Evolutionary conservation across 1,140 invertebrate genomes (phyloP), one percentile per base, ranked within the genome.

Genomic region (Orius laevigatus): DNA sequence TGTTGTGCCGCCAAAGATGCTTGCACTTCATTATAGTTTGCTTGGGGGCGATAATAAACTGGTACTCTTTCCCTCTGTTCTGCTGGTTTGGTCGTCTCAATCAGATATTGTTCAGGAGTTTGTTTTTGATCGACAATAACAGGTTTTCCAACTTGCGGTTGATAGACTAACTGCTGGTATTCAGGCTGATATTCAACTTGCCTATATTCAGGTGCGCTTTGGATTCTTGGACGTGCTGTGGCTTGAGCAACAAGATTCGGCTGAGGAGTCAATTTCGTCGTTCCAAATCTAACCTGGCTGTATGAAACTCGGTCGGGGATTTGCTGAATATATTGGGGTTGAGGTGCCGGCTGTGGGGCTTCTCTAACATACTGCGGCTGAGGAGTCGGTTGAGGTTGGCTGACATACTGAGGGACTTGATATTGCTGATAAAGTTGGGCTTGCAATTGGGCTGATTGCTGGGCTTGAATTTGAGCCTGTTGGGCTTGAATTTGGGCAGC

Each of bases 71-170:
- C 25, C 25, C 25, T 25, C 25, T 25, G 25, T 8, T 25, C 25
- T 16, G 14, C 40, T 14, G 19, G 10, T 16, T 42, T 14, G 12
- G 40, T 15, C 10, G 40, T 42, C 19, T 42, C 40, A 11, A 42
- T 42, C 4, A 42, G 11, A 19, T 42, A 42, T 19, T 42, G 40
- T 11, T 42, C 19, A 11, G 40, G 40, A 42, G 40, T 42, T 42
- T 42, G 40, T n/a, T 16, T n/a, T n/a, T 38, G n/a, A 6, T 42
- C 19, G 12, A 42, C 40, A 11, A 19, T 16, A 11, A 42, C 12
- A 16, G n/a, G 2, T 15, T 14, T 14, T 4, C 14, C 19, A 12
- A 14, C n/a, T 38, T 38, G 12, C 14, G 40, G 12, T 4, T 14
- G 40, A 11, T 15, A 19, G 14, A 19, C 14, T 42, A 19, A 14